phyloP scores from a whole-genome alignment of 2,797 vertebrate genomes.

The Microcaecilia unicolor region DNA sequence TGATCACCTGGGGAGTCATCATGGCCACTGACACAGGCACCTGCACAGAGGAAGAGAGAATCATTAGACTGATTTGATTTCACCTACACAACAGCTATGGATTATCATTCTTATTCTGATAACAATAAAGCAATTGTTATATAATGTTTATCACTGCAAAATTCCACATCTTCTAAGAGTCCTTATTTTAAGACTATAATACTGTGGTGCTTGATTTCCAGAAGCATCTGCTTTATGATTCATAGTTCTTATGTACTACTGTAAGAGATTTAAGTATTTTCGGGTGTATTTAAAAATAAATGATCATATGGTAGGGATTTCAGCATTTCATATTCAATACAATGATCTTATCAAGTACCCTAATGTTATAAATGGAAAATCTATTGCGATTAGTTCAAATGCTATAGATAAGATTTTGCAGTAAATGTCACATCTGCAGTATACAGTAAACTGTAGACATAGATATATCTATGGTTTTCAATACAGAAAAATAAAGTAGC shows the following conservation, averaged over 20 bases:
- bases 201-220: slow-evolving; percentile 29
- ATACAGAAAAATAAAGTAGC: not conserved
- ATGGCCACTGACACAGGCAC: slow-evolving; percentile 98
- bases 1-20: slow-evolving; percentile 99
- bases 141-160: slow-evolving; percentile 24
- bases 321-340: slow-evolving; percentile 33
- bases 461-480: not conserved
- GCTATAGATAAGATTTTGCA: slow-evolving; percentile 24
- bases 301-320: slow-evolving; percentile 23
- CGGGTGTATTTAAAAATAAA: slow-evolving; percentile 41
- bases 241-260: slow-evolving; percentile 15
- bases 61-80: slow-evolving; percentile 3
- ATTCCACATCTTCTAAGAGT: slow-evolving; percentile 14
- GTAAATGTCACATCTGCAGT: slow-evolving; percentile 13
- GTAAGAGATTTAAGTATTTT: slow-evolving; percentile 19
- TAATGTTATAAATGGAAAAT: slow-evolving; percentile 26
- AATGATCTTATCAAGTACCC: slow-evolving; percentile 31
- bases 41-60: slow-evolving; percentile 50
- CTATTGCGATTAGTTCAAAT: slow-evolving; percentile 31
- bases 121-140: slow-evolving; percentile 16
- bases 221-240: slow-evolving; percentile 25
- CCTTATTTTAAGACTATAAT: slow-evolving; percentile 28
- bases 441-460: slow-evolving; percentile 13
- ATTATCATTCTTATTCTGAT: slow-evolving; percentile 15
- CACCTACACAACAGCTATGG: not conserved